Evolutionary conservation across 2,797 vertebrate genomes (phyloP).

Genomic region (Lutjanus argentimaculatus): DNA sequence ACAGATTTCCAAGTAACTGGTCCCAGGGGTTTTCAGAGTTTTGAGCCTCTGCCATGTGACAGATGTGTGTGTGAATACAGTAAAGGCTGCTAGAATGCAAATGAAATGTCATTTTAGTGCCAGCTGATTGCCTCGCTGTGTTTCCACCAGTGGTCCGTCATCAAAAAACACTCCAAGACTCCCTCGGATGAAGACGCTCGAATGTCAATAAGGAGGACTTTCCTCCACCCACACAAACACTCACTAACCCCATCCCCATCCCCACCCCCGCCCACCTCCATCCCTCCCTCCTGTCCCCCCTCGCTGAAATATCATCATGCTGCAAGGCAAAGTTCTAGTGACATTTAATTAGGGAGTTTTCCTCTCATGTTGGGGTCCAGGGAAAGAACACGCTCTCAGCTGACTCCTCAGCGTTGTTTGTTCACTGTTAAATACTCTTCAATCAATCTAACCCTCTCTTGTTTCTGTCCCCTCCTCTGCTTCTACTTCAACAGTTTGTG

Average conservation of each 20-base stretch:
- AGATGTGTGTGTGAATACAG: constrained; percentile 49
- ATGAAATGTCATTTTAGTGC: constrained; percentile 77
- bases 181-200: constrained; percentile 29
- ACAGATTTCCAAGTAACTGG: constrained; percentile 22
- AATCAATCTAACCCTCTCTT: constrained; percentile 41
- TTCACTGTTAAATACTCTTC: constrained; percentile 54
- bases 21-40: constrained; percentile 17
- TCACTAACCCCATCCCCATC: not conserved
- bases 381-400: constrained; percentile 47
- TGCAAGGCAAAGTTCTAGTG: constrained; percentile 70
- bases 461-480: constrained; percentile 32
- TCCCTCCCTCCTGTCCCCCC: not conserved
- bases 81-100: constrained; percentile 58
- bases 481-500: constrained; percentile 91
- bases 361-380: constrained; percentile 47
- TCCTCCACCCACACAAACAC: constrained; percentile 43
- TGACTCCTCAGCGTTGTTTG: constrained; percentile 39
- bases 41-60: constrained; percentile 42
- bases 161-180: constrained; percentile 54
- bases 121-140: constrained; percentile 57
- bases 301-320: constrained; percentile 74
- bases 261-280: not conserved
- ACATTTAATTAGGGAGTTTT: constrained; percentile 79
- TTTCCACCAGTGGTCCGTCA: constrained; percentile 37
- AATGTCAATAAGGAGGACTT: constrained; percentile 59